Base-by-base conservation (phyloP, 2,888 invertebrate species). In the Disparrhopalites patrizii region DNA sequence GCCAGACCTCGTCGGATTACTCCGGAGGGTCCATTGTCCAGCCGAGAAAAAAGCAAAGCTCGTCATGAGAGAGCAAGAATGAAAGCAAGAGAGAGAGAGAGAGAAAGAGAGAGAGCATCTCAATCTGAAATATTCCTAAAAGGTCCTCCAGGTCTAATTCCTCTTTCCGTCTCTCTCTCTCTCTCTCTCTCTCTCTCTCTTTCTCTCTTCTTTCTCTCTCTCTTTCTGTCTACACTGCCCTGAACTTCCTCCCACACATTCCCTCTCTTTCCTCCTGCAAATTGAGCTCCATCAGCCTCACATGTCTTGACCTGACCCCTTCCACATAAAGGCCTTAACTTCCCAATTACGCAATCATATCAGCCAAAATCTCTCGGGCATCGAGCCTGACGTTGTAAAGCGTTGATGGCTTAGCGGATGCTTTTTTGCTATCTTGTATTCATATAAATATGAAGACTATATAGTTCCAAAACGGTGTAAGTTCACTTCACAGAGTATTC, bases 11-110 rank as follows among this genome's bases (percentile, higher is more conserved):
- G 62, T 50, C 55, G 72, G 73, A 73, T 73, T 73, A 72, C 62
- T 68, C 63, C 62, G 68, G 65, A 69, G 70, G 69, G 69, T 67
- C 70, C 68, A 71, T 70, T 71, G 72, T 73, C 74, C 73, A 74
- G 66, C 62, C 28, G n/a, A n/a, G 55, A 63, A 60, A 65, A 69
- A 62, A 70, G 47, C 66, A 68, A 68, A 68, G 30, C 67, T 62
- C 70, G 62, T 67, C 65, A 68, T 68, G 62, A 69, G 65, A 65
- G n/a, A 65, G 60, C 65, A 52, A 66, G n/a, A n/a, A n/a, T n/a
- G n/a, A n/a, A n/a, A n/a, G n/a, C n/a, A n/a, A n/a, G n/a, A n/a
- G n/a, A n/a, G n/a, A n/a, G n/a, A n/a, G n/a, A n/a, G n/a, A n/a
- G n/a, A n/a, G n/a, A n/a, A n/a, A n/a, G n/a, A 68, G 38, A 54